Evolutionary conservation across 2,113 vertebrate species (phyloP).

Genomic region (Sus scrofa): T2T-Sscrofa CM000822.6:56968501-56969000

Average conservation of each 20-base stretch:
- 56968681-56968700: neutral
- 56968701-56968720: neutral
- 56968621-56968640: neutral
- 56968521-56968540: slow-evolving; percentile 36
- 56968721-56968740: slow-evolving; percentile 27
- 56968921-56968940: neutral
- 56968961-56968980: neutral
- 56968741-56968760: neutral
- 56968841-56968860: neutral
- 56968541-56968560: neutral
- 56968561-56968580: neutral
- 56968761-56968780: neutral
- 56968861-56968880: neutral
- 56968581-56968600: neutral
- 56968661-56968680: slow-evolving; percentile 24
- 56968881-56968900: slow-evolving; percentile 11
- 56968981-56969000: slow-evolving; percentile 43
- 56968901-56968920: neutral
- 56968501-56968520: neutral
- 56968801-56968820: neutral
- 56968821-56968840: neutral
- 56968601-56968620: slow-evolving; percentile 24
- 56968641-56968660: slow-evolving; percentile 14
- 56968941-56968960: neutral
- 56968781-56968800: neutral